These are phyloP conservation scores for Oryzias woworae DNA, from an alignment of 2,113 vertebrate genomes.

Conservation along the genomic window DNA sequence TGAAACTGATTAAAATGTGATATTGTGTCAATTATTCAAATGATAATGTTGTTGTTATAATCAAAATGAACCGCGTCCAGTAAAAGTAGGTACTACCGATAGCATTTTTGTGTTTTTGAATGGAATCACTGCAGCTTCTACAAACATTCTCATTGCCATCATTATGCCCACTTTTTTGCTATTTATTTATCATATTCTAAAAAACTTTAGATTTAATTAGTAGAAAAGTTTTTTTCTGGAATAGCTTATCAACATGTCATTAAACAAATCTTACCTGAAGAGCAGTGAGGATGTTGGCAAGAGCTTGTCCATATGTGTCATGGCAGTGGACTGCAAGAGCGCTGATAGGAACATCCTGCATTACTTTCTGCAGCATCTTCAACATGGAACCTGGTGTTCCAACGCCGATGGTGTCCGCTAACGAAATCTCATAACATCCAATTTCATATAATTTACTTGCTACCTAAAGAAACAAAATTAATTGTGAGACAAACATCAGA, in stretches of 20 bases:
- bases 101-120: no score
- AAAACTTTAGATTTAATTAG: not conserved
- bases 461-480: conserved; percentile 74
- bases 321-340: conserved; percentile 93
- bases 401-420: conserved; percentile 90
- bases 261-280: conserved; percentile 83
- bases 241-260: not conserved
- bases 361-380: conserved; percentile 86
- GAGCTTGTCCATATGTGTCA: conserved; percentile 92
- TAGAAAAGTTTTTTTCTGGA: not conserved
- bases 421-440: conserved; percentile 94
- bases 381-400: conserved; percentile 91
- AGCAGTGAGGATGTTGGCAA: conserved; percentile 92
- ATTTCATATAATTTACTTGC: conserved; percentile 87
- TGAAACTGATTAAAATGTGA: no score
- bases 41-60: no score
- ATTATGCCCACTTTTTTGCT: no score
- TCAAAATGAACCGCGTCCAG: no score
- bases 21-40: no score
- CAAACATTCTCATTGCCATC: no score
- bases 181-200: no score
- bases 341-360: conserved; percentile 84
- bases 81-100: no score
- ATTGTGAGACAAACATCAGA: not conserved
- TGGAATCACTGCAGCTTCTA: no score